Evolutionary conservation across 2,797 vertebrate species (phyloP).

Genomic region (Gadopsis marmoratus): DNA sequence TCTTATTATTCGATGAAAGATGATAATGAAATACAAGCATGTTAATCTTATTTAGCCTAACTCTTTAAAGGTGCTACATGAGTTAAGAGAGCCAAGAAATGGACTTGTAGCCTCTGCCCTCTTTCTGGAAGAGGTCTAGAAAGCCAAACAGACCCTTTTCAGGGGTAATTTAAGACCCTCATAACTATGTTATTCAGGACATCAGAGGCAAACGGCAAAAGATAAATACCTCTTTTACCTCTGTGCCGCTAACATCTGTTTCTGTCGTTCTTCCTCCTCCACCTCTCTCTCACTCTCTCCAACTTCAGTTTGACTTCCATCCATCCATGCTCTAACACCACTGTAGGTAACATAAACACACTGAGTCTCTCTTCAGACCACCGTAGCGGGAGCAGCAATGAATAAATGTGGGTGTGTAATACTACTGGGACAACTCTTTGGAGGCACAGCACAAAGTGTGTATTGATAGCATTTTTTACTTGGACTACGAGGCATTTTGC

Average conservation of each 20-base stretch:
- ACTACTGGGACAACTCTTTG: conserved; percentile 43
- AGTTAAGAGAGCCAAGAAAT: background rate
- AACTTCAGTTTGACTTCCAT: conserved; percentile 50
- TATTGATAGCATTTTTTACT: conserved; percentile 55
- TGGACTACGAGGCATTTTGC: conserved; percentile 31
- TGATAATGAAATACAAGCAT: background rate
- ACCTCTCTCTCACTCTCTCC: conserved; percentile 9
- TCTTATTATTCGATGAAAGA: background rate
- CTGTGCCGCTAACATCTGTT: conserved; percentile 51
- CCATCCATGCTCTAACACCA: conserved; percentile 57
- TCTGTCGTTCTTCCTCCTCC: conserved; percentile 26
- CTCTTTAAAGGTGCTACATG: background rate
- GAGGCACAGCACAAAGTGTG: conserved; percentile 53
- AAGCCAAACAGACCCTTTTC: conserved; percentile 31
- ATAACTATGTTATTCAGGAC: conserved; percentile 30
- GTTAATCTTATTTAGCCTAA: background rate
- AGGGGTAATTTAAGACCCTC: conserved; percentile 43
- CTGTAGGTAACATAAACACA: conserved; percentile 71
- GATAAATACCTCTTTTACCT: conserved; percentile 44
- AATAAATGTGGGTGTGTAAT: conserved; percentile 63
- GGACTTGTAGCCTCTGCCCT: conserved; percentile 10
- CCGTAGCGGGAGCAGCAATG: conserved; percentile 49
- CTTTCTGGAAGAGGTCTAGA: conserved; percentile 32
- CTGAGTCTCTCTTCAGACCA: conserved; percentile 57
- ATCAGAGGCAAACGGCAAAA: conserved; percentile 25